Evolutionary conservation across 2,888 invertebrate species (phyloP).

Genomic region (Calameuta pallipes): DNA sequence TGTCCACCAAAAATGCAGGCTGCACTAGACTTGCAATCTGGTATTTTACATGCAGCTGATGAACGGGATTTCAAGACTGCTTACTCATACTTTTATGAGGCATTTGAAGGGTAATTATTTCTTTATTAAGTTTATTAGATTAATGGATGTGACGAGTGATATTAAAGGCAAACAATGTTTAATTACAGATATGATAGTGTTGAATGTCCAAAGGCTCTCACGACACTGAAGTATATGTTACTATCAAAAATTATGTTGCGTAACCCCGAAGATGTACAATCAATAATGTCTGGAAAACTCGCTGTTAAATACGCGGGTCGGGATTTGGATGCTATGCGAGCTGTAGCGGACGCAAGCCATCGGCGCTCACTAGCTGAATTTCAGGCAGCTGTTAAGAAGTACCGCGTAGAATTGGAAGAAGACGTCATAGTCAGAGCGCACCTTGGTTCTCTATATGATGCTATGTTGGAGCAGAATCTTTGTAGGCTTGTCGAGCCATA

Average conservation of each 20-base stretch:
- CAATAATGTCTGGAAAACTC: conserved; percentile 95
- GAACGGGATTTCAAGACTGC: conserved; percentile 99
- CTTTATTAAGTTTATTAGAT: not conserved
- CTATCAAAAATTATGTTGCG: conserved; percentile 98
- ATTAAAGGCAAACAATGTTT: not conserved
- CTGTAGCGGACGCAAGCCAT: conserved; percentile 95
- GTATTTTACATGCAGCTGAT: conserved; percentile 99
- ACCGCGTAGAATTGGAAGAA: conserved; percentile 89
- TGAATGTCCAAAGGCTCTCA: conserved; percentile 90
- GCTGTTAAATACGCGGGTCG: conserved; percentile 96
- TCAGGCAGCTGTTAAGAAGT: conserved; percentile 88
- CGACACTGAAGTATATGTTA: conserved; percentile 99
- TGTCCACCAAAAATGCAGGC: conserved; percentile 99
- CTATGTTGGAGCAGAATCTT: conserved; percentile 98
- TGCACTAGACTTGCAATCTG: conserved; percentile 95
- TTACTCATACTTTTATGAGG: conserved; percentile 99
- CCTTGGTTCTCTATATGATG: conserved; percentile 95
- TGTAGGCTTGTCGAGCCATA: conserved; percentile 99
- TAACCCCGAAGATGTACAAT: conserved; percentile 94
- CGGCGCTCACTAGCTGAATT: conserved; percentile 97
- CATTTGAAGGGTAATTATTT: conserved; percentile 89
- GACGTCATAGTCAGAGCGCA: conserved; percentile 98
- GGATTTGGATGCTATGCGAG: conserved; percentile 98
- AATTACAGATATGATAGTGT: conserved; percentile 78
- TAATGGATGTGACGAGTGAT: not conserved